phyloP scores from a whole-genome alignment of 2,888 invertebrate genomes.

The Aphodius granarius region DNA sequence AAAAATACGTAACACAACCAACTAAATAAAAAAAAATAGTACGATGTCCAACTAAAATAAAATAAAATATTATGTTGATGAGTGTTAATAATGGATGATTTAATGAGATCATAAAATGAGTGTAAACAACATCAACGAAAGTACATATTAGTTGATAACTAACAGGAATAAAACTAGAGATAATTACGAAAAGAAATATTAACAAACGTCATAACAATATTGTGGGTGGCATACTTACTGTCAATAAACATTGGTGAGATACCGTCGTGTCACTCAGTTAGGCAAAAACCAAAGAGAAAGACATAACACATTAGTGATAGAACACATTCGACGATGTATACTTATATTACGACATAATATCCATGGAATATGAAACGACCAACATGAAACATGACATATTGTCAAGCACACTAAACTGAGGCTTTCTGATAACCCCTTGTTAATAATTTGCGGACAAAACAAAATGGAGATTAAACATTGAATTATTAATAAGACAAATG shows the following conservation, averaged over 20 bases:
- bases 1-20: conserved; percentile 30
- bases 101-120: background rate
- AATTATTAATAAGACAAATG: background rate
- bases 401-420: background rate
- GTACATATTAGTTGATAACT: background rate
- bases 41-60: background rate
- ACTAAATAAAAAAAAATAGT: conserved; percentile 29
- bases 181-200: background rate
- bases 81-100: conserved; percentile 17
- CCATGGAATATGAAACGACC: background rate
- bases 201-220: conserved; percentile 2
- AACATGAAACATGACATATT: background rate
- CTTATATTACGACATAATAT: background rate
- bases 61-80: background rate
- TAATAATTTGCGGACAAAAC: background rate
- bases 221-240: conserved; percentile 51
- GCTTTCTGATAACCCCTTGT: too few species aligned
- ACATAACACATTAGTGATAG: conserved; percentile 49
- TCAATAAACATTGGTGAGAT: conserved; percentile 43
- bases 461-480: background rate
- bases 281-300: conserved; percentile 58
- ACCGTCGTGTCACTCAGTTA: conserved; percentile 56
- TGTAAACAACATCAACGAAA: background rate
- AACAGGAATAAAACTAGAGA: background rate
- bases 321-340: conserved; percentile 19